Evolutionary conservation across 1,140 invertebrate species (phyloP), one percentile per base, ranked within the genome.

Genomic region (Sitodiplosis mosellana): DNA sequence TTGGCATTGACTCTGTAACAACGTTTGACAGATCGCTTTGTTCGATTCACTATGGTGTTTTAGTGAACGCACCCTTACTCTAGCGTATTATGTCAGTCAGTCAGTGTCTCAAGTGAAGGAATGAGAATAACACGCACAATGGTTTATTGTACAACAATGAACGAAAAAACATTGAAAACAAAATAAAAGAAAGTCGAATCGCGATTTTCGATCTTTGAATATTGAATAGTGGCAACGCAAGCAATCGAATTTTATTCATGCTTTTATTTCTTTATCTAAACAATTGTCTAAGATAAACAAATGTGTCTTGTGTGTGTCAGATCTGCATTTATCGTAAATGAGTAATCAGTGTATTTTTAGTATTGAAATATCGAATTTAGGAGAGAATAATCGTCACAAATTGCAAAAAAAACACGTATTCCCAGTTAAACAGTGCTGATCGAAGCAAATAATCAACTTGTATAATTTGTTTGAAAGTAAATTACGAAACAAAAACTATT

Each of bases 401-500:
- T 34, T n/a, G 3, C 12, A n/a, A 17, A 38, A 7, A 17, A 38
- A 38, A 38, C 36, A 38, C 15, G 36, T n/a, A n/a, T 5, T 38
- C 12, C 15, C 7, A 34, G 33, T 34, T 8, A 14, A 8, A 34
- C 7, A 8, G 14, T 34, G 7, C 33, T 34, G 14, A 34, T 7
- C 7, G 33, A 34, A 14, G 7, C 7, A 14, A 8, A 14, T 7
- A 34, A 7, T 8, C 7, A 34, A 14, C 33, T 8, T 34, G 33
- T 8, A 7, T 34, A 34, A 34, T 38, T 38, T 38, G 36, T 38
- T 3, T 14, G 12, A 34, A 95, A 1, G 92, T 95, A 70, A 91
- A 90, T 19, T 95, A 87, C 61, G 12, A n/a, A n/a, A 38, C 3
- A n/a, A 38, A n/a, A 38, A 38, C 3, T 5, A 3, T 38, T 38